phyloP scores from a whole-genome alignment of 2,888 invertebrate species.

The Euphydryas editha region DNA sequence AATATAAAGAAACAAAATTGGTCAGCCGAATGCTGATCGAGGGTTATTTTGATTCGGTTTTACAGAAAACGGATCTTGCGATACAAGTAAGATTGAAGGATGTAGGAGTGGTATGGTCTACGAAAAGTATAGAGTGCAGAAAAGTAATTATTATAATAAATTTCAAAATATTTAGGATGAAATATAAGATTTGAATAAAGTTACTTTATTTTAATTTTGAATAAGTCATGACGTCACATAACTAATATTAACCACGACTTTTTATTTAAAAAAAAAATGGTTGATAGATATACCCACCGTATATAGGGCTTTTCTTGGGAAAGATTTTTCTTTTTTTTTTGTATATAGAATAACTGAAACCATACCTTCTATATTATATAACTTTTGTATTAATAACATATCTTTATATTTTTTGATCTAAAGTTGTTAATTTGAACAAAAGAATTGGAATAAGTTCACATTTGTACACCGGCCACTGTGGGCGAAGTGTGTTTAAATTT shows the following conservation, averaged over 20 bases:
- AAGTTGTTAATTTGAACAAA: slow-evolving; percentile 14
- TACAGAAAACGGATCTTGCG: slow-evolving; percentile 51
- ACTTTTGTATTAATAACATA: no score
- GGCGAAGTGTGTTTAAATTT: slow-evolving; percentile 59
- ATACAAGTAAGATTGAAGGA: slow-evolving; percentile 60
- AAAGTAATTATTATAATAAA: background rate
- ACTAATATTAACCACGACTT: no score
- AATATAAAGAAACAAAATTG: slow-evolving; percentile 47
- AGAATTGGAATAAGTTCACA: slow-evolving; percentile 13
- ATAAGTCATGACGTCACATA: background rate
- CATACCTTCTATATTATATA: no score
- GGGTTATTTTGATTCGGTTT: slow-evolving; percentile 55
- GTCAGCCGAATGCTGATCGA: slow-evolving; percentile 63
- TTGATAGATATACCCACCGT: no score
- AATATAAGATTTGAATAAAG: background rate
- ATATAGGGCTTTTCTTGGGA: no score
- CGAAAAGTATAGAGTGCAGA: slow-evolving; percentile 31
- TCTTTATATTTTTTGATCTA: no score
- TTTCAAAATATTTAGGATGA: background rate
- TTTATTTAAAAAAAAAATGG: no score
- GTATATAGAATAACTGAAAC: no score
- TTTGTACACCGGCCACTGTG: slow-evolving; percentile 43
- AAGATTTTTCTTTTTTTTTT: no score
- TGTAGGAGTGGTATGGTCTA: slow-evolving; percentile 40
- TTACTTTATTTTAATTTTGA: background rate